Evolutionary conservation across 2,797 vertebrate genomes (phyloP), one percentile per base, ranked within the genome.

Genomic region (Eospalax fontanierii): DNA sequence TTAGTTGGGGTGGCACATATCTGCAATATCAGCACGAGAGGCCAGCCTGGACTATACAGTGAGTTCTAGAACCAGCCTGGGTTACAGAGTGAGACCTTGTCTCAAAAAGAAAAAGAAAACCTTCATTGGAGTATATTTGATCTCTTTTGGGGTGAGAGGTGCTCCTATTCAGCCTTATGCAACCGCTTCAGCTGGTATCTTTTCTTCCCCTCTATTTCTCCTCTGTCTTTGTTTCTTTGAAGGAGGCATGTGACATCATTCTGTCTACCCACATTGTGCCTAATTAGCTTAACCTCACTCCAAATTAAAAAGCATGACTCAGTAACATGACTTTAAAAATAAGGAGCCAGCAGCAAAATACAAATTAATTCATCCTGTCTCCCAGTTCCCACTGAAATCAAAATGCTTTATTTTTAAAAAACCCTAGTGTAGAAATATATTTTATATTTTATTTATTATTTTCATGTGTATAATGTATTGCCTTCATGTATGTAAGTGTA

Each of bases 261-360:
- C 80, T 71, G 11, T 82, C 86, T 76, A 19, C 54, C 65, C 38
- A 82, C 70, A 16, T 15, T 59, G 66, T 79, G n/a, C 84, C 87
- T 90, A 66, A 63, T 73, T 90, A 93, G 70, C 76, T 80, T 65
- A 76, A 59, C 24, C 18, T 63, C 70, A 61, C 81, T 57, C n/a
- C 61, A 65, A 90, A 54, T 57, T 54, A 65, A 57, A 68, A 76
- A 92, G 73, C n/a, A 50, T 89, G 92, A 94, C 35, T 95, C 75
- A 82, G 86, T 66, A 90, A 57, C 30, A 33, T 66, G 78, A 75
- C 46, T 30, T 95, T 89, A 30, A 88, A 80, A 79, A 57, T 26
- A 87, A 92, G 84, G 70, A 93, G 4, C 22, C 24, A 76, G 61
- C 15, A 66, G 78, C 74, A 54, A 46, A 90, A 66, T 57, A 61